Conservation (phyloP, 2,888 invertebrate species). For the Melipona beecheii region DNA sequence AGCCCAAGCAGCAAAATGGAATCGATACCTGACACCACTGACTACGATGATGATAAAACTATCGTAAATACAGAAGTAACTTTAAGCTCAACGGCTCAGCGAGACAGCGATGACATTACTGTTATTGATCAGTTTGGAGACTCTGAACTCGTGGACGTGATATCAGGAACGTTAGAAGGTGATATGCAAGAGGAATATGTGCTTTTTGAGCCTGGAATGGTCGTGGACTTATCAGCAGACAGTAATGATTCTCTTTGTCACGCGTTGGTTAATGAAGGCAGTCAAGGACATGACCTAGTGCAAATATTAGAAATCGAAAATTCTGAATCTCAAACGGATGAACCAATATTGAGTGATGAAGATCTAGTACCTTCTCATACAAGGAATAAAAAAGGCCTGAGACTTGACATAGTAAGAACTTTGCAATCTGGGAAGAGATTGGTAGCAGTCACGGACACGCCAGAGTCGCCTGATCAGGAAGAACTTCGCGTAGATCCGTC, state of each 20-base stretch:
- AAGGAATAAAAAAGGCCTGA: slow-evolving; percentile 78
- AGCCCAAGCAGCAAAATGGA: slow-evolving; percentile 85
- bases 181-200: slow-evolving; percentile 88
- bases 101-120: slow-evolving; percentile 86
- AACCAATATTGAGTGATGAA: slow-evolving; percentile 77
- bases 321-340: slow-evolving; percentile 74
- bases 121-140: slow-evolving; percentile 86
- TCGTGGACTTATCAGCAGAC: slow-evolving; percentile 86
- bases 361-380: slow-evolving; percentile 75
- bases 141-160: slow-evolving; percentile 86
- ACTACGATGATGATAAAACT: slow-evolving; percentile 87
- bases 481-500: slow-evolving; percentile 84
- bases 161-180: slow-evolving; percentile 87
- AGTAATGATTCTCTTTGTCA: slow-evolving; percentile 85
- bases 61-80: slow-evolving; percentile 87
- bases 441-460: slow-evolving; percentile 84
- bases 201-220: slow-evolving; percentile 87
- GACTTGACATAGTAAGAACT: slow-evolving; percentile 81
- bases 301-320: slow-evolving; percentile 82
- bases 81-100: slow-evolving; percentile 86
- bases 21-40: slow-evolving; percentile 85
- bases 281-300: slow-evolving; percentile 80
- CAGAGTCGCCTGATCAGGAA: slow-evolving; percentile 86
- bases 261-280: slow-evolving; percentile 81
- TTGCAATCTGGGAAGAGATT: slow-evolving; percentile 82